Conservation (phyloP, 2,888 invertebrate genomes). For the Eupelmus urozonus region DNA sequence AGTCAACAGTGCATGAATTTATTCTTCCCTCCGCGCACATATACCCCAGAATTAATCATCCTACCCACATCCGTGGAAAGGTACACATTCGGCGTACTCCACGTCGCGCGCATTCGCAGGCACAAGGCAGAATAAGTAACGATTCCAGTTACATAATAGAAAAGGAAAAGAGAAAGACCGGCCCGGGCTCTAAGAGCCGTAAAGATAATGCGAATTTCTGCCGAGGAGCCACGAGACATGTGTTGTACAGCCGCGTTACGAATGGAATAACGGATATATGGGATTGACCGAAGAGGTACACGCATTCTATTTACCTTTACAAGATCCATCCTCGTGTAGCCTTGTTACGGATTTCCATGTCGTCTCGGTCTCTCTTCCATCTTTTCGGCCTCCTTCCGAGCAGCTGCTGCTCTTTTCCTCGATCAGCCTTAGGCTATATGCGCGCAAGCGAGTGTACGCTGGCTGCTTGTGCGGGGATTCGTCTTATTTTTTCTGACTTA, state of each 20-base stretch:
- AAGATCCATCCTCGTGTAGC: constrained; percentile 43
- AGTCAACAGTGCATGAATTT: too few species aligned
- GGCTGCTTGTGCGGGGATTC: too few species aligned
- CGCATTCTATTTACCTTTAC: constrained; percentile 62
- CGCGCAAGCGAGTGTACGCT: too few species aligned
- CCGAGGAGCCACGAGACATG: constrained; percentile 22
- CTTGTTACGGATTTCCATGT: constrained; percentile 58
- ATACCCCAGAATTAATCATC: too few species aligned
- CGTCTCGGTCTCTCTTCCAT: constrained; percentile 42
- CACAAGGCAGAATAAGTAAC: constrained; percentile 3
- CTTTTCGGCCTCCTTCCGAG: constrained; percentile 7
- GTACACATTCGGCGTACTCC: too few species aligned
- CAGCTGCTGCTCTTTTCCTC: constrained; percentile 8
- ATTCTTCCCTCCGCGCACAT: too few species aligned
- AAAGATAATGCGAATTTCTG: constrained; percentile 7
- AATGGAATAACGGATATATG: constrained; percentile 63
- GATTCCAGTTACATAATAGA: constrained; percentile 14
- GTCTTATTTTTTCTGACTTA: too few species aligned
- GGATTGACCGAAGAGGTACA: constrained; percentile 56
- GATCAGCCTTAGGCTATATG: constrained; percentile 34
- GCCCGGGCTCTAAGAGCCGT: neutral
- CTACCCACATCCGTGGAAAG: too few species aligned
- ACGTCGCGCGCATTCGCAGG: too few species aligned
- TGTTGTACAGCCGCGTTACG: constrained; percentile 41
- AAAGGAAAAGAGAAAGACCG: neutral